Conservation (phyloP, 2,113 vertebrate genomes). For the Cynopterus brachyotis region DNA sequence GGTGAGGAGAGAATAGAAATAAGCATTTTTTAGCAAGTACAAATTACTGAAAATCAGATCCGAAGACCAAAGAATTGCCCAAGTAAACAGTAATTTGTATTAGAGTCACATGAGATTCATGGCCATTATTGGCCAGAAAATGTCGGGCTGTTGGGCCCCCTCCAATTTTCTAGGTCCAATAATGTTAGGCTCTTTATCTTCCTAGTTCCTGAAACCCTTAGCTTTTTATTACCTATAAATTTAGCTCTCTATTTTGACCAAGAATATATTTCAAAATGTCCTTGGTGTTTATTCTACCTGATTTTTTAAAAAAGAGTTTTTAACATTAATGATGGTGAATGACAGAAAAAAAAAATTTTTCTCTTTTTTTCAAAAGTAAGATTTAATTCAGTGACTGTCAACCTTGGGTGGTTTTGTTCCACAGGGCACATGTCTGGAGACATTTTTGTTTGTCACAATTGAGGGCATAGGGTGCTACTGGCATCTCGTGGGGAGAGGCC, state of each 20-base stretch:
- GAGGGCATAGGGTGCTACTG: not conserved
- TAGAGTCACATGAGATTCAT: not conserved
- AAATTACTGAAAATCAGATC: conserved; percentile 24
- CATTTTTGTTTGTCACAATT: not conserved
- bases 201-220: not conserved
- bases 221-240: conserved; percentile 35
- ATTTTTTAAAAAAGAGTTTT: not conserved
- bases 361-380: not conserved
- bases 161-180: not conserved
- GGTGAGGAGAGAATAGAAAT: not conserved
- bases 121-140: not conserved
- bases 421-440: not conserved
- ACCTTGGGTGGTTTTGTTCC: not conserved
- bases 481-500: not conserved
- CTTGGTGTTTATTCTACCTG: not conserved
- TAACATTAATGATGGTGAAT: not conserved
- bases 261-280: not conserved
- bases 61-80: not conserved
- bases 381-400: conserved; percentile 4
- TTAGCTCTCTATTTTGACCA: not conserved
- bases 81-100: not conserved
- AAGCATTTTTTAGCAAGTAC: not conserved
- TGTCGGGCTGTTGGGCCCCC: not conserved
- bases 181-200: not conserved
- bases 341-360: not conserved